phyloP scores from a whole-genome alignment of 2,113 vertebrate genomes.

The Pelvicachromis taeniatus region DNA sequence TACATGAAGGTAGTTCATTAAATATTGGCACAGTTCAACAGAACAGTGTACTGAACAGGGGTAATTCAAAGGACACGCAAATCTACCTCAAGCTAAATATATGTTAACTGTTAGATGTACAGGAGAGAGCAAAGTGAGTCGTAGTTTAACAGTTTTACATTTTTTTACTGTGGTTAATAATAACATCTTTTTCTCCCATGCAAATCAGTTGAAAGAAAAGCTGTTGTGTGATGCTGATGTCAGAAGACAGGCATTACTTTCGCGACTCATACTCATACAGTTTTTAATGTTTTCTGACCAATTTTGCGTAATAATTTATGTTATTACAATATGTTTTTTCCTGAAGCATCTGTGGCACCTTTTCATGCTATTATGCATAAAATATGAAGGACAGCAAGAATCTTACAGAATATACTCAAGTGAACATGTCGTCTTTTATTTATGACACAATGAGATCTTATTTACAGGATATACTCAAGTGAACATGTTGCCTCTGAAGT shows the following conservation, averaged over 20 bases:
- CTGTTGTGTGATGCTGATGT: too few species aligned
- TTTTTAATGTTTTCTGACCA: neutral
- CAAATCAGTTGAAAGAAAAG: neutral
- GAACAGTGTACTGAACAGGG: neutral
- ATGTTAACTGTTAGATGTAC: neutral
- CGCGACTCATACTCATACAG: neutral
- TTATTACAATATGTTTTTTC: too few species aligned
- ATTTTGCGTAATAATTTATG: neutral
- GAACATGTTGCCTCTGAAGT: neutral
- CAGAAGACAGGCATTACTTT: neutral
- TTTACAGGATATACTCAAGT: neutral
- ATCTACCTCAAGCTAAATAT: neutral
- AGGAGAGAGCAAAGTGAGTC: neutral
- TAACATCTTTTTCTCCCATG: neutral
- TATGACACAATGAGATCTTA: neutral
- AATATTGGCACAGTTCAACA: neutral
- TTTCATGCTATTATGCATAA: neutral
- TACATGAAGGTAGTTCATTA: neutral
- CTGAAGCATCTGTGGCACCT: neutral
- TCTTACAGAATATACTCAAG: neutral
- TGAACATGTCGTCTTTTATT: accelerated
- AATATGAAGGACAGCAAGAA: neutral
- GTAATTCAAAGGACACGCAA: neutral
- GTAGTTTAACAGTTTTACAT: neutral
- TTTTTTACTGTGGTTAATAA: neutral